These are phyloP conservation scores for Cepaea hortensis DNA, from an alignment of 2,888 invertebrate species.

Conservation along the genomic window DNA sequence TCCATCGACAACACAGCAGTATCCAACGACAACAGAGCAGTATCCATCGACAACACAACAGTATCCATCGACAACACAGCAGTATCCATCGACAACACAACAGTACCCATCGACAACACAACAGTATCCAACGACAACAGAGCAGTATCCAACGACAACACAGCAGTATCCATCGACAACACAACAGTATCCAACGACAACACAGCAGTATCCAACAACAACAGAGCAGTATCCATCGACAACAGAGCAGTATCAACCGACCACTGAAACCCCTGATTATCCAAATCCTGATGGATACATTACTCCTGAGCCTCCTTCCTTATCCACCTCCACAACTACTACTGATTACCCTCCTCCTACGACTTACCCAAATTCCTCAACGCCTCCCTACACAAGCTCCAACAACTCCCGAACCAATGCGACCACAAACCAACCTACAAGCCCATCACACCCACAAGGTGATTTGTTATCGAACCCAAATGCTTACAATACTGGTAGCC, in stretches of 20 bases:
- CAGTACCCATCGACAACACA: neutral
- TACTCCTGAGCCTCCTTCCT: too few species aligned
- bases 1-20: too few species aligned
- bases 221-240: neutral
- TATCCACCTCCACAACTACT: too few species aligned
- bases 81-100: neutral
- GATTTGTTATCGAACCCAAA: too few species aligned
- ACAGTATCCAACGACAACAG: neutral
- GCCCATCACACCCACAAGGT: too few species aligned
- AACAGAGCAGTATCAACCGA: neutral
- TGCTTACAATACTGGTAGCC: too few species aligned
- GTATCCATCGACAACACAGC: neutral
- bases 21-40: neutral
- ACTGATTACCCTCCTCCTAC: too few species aligned
- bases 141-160: neutral
- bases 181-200: neutral
- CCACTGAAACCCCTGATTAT: neutral
- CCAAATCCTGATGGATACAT: neutral
- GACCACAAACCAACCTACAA: too few species aligned
- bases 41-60: neutral
- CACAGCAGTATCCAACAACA: neutral
- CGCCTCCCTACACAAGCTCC: too few species aligned
- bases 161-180: neutral
- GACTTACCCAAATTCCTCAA: too few species aligned
- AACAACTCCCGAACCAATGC: too few species aligned